Evolutionary conservation across 2,888 invertebrate genomes (phyloP).

Genomic region (Cerastoderma edule): DNA sequence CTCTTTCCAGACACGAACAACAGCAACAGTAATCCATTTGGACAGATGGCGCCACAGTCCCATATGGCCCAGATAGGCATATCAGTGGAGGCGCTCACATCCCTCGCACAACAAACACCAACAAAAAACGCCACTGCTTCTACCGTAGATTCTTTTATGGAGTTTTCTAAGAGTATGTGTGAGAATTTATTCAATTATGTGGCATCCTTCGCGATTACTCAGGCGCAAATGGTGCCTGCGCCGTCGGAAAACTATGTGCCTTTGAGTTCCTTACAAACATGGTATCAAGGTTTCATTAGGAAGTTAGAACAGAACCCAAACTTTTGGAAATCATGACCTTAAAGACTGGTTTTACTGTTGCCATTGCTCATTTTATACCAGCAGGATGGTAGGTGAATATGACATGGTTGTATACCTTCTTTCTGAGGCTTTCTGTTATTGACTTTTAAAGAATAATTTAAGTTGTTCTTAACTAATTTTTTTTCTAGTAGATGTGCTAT

Average conservation of each 20-base stretch:
- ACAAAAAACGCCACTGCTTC: slow-evolving; percentile 81
- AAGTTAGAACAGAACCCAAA: slow-evolving; percentile 95
- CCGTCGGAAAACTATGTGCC: slow-evolving; percentile 94
- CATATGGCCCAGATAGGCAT: slow-evolving; percentile 97
- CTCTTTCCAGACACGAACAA: slow-evolving; percentile 27
- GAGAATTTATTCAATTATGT: slow-evolving; percentile 96
- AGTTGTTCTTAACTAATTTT: no score
- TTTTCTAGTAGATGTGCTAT: no score
- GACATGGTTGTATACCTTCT: no score
- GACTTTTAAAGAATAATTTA: no score
- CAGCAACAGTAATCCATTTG: slow-evolving; percentile 59
- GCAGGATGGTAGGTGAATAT: no score
- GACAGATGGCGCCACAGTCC: slow-evolving; percentile 86
- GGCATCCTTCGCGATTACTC: slow-evolving; percentile 93
- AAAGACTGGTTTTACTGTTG: no score
- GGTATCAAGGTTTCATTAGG: slow-evolving; percentile 97
- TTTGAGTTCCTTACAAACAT: slow-evolving; percentile 93
- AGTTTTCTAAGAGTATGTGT: slow-evolving; percentile 93
- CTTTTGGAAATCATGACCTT: slow-evolving; percentile 92
- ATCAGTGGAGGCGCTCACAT: slow-evolving; percentile 90
- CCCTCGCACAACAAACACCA: slow-evolving; percentile 85
- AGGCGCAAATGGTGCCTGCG: slow-evolving; percentile 91
- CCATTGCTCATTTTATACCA: no score
- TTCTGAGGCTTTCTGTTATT: no score
- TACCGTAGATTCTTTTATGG: slow-evolving; percentile 84